phyloP scores from a whole-genome alignment of 2,797 vertebrate species.

The Gadopsis bispinosus region DNA sequence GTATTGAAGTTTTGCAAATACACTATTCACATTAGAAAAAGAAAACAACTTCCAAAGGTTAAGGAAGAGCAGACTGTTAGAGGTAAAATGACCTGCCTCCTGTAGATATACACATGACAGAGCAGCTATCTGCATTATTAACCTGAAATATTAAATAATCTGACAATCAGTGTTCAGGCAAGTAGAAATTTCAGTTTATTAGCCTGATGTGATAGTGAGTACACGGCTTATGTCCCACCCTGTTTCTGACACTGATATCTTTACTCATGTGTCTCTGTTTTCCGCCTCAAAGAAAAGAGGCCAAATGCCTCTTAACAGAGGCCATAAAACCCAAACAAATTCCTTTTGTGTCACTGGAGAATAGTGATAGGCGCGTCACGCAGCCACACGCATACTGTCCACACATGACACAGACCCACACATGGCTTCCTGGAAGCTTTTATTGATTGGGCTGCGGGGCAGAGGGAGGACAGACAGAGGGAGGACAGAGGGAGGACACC shows the following conservation, averaged over 20 bases:
- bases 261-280: not conserved
- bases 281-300: slow-evolving; percentile 4
- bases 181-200: slow-evolving; percentile 18
- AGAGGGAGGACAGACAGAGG: no score
- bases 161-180: not conserved
- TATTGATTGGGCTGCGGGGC: slow-evolving; percentile 67
- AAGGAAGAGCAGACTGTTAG: not conserved
- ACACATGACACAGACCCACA: slow-evolving; percentile 39
- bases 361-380: not conserved
- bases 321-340: slow-evolving; percentile 10
- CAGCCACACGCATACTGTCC: not conserved
- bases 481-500: slow-evolving; percentile 65
- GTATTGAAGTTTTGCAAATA: slow-evolving; percentile 4
- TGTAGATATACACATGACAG: not conserved
- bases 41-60: not conserved
- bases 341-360: not conserved
- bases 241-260: slow-evolving; percentile 11
- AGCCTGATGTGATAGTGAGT: not conserved
- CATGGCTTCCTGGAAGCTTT: slow-evolving; percentile 57
- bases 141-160: not conserved
- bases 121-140: not conserved
- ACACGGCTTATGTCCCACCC: slow-evolving; percentile 9
- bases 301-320: not conserved
- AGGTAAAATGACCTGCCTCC: not conserved
- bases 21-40: not conserved